Percentiles rank a stretch among this genome's conserved stretches.
phyloP scores from a whole-genome alignment of 2,113 vertebrate species.

The Enhydra lutris region DNA sequence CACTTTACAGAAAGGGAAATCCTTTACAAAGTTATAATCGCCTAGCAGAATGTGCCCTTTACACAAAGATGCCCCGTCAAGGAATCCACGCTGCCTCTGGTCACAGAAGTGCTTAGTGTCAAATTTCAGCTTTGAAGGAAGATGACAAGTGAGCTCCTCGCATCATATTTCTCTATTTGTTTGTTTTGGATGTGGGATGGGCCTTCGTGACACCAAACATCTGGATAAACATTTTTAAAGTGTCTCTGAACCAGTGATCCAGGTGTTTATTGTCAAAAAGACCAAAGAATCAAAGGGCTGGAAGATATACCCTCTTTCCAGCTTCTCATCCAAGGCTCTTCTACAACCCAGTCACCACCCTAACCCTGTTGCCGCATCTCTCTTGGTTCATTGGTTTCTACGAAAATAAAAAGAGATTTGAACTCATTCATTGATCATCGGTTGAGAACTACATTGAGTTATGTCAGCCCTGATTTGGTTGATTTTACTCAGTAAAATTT shows the following conservation, averaged over 20 bases:
- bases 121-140: not conserved
- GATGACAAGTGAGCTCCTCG: not conserved
- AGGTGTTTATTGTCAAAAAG: not conserved
- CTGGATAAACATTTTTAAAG: not conserved
- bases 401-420: not conserved
- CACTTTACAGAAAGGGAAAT: not conserved
- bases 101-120: not conserved
- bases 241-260: not conserved
- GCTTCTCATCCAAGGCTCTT: not conserved
- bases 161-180: too few species aligned
- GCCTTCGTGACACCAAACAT: constrained; percentile 17
- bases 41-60: not conserved
- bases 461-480: constrained; percentile 11
- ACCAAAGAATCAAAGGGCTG: not conserved
- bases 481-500: constrained; percentile 29
- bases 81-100: not conserved
- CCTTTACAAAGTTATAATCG: not conserved
- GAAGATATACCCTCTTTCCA: not conserved
- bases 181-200: not conserved
- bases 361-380: not conserved
- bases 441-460: constrained; percentile 20
- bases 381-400: not conserved
- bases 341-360: not conserved
- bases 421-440: not conserved
- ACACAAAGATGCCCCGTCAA: not conserved